Evolutionary conservation across 2,113 vertebrate genomes (phyloP), one percentile per base, ranked within the genome.

Genomic region (Dermatemys mawii): DNA sequence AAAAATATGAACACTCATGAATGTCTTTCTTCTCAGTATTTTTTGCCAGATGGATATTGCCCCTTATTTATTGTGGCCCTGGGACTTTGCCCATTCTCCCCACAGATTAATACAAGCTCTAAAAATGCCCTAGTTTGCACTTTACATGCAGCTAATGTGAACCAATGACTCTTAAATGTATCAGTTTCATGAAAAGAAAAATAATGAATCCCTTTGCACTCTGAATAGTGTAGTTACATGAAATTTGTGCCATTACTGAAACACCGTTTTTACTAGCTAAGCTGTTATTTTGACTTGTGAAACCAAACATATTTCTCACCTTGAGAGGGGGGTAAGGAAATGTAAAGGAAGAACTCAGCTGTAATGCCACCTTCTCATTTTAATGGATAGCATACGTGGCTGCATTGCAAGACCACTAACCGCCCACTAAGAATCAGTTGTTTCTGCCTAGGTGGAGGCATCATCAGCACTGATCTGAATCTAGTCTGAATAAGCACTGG

Each of bases 1-100:
- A 35, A n/a, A 83, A 32, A 70, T 38, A 46, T 76, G 73, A 76
- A 76, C 27, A 27, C 24, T 76, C 73, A 24, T 4, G 3, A 22
- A 24, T 78, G 49, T n/a, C 32, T 19, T 49, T 49, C 8, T 76
- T 70, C n/a, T 49, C 6, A 0, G 1, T 0, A 0, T 5, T 29
- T 83, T 21, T 27, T 44, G 67, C 44, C 84, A 84, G 57, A 35
- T 11, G 2, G 44, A 21, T 32, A 17, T 38, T 87, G 2, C 32
- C 46, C 12, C 5, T 46, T 41, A 22, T 2, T 21, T 55, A 76
- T 4, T 27, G 41, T 29, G 26, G 41, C 41, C 6, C 50, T 55
- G 44, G 0, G 2, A 1, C 2, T 73, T 76, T 87, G 35, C 5
- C 76, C 11, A 1, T n/a, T n/a, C 6, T 10, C 13, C 78, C 57